A percentile compares a stretch with the other conserved stretches of the same genome.
Conservation (phyloP, 1,140 invertebrate genomes). For the Drosophila nigromelanica region DNA sequence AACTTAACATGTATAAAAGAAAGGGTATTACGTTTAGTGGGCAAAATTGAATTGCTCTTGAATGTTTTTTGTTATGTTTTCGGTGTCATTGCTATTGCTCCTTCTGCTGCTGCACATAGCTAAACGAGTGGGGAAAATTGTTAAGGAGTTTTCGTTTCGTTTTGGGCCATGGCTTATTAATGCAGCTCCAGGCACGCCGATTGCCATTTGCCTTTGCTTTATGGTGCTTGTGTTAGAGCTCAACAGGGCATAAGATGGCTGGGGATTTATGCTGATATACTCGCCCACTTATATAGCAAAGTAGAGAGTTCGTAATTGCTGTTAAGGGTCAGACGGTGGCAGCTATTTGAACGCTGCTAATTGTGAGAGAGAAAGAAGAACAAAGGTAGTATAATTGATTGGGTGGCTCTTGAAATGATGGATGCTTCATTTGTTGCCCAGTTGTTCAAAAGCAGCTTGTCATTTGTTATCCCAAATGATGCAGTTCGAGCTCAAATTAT, state of each 20-base stretch:
- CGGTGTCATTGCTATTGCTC: conserved; percentile 30
- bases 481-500: conserved; percentile 48
- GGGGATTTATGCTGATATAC: conserved; percentile 59
- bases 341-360: conserved; percentile 40
- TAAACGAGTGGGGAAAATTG: conserved; percentile 35
- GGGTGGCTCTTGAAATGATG: conserved; percentile 63
- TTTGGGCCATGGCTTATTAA: conserved; percentile 62
- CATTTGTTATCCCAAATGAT: conserved; percentile 51
- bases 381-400: conserved; percentile 63
- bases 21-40: conserved; percentile 12
- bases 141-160: conserved; percentile 36
- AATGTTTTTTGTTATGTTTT: conserved; percentile 27
- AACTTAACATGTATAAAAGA: no score
- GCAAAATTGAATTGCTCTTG: conserved; percentile 16
- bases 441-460: conserved; percentile 50
- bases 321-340: conserved; percentile 54
- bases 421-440: conserved; percentile 76
- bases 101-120: conserved; percentile 14
- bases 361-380: conserved; percentile 25
- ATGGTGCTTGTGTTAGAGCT: conserved; percentile 42
- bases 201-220: conserved; percentile 15
- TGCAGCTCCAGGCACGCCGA: conserved; percentile 29
- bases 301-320: conserved; percentile 62
- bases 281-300: conserved; percentile 48
- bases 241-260: conserved; percentile 49